Conservation (phyloP, 92 coral and sea anemone species). For the Paragorgia papillata region DNA sequence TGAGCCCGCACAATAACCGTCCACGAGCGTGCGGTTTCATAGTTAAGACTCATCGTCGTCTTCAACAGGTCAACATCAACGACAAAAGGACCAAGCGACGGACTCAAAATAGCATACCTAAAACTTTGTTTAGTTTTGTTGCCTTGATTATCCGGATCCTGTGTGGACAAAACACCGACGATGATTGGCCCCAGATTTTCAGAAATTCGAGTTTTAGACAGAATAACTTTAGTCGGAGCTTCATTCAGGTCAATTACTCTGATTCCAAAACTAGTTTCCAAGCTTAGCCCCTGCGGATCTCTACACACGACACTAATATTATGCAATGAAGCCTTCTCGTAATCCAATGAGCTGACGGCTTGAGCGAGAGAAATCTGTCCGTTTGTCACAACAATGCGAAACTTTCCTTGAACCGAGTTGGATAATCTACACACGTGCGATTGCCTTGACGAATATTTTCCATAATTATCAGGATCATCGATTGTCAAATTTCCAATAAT, state of each 20-base stretch:
- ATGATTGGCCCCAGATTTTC: slow-evolving; percentile 74
- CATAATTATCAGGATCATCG: slow-evolving; percentile 81
- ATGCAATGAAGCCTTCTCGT: slow-evolving; percentile 62
- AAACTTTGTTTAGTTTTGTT: slow-evolving; percentile 68
- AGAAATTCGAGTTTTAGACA: slow-evolving; percentile 64
- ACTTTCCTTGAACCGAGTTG: slow-evolving; percentile 52
- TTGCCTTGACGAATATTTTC: slow-evolving; percentile 86
- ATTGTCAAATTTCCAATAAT: slow-evolving; percentile 73
- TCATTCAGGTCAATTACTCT: slow-evolving; percentile 74
- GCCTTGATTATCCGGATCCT: slow-evolving; percentile 86
- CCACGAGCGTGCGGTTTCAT: slow-evolving; percentile 69
- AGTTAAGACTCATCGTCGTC: slow-evolving; percentile 78
- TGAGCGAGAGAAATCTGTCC: slow-evolving; percentile 20
- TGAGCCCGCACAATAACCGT: slow-evolving; percentile 67
- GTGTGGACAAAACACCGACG: slow-evolving; percentile 71
- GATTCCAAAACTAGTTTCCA: slow-evolving; percentile 55
- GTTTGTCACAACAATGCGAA: slow-evolving; percentile 1
- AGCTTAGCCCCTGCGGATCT: slow-evolving; percentile 67
- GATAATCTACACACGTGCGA: slow-evolving; percentile 62
- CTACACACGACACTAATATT: slow-evolving; percentile 68
- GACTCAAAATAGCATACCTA: slow-evolving; percentile 37
- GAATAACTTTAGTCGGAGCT: slow-evolving; percentile 69
- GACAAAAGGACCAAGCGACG: slow-evolving; percentile 67
- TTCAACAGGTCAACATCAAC: slow-evolving; percentile 65
- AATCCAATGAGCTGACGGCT: slow-evolving; percentile 63